Evolutionary conservation across 2,888 invertebrate species (phyloP).

Genomic region (Amphipyra berbera): DNA sequence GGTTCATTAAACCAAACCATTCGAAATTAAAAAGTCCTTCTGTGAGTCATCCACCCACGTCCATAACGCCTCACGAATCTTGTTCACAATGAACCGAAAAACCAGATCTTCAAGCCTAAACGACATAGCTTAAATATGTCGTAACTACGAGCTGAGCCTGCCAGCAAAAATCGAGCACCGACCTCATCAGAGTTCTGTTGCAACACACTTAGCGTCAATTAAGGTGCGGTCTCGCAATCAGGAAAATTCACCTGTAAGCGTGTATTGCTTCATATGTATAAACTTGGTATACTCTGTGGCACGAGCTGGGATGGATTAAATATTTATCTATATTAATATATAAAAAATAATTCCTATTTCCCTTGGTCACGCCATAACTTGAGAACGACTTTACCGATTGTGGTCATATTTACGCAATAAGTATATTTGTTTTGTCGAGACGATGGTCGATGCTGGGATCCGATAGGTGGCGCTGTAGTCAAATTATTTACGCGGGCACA

Average conservation of each 20-base stretch:
- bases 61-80: neutral
- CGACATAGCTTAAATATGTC: slow-evolving; percentile 3
- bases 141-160: slow-evolving; percentile 16
- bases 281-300: slow-evolving; percentile 3
- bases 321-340: no score
- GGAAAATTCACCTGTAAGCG: slow-evolving; percentile 45
- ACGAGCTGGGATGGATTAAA: neutral
- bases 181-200: slow-evolving; percentile 46
- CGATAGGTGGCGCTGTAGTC: no score
- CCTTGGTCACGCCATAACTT: no score
- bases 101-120: slow-evolving; percentile 11
- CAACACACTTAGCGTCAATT: slow-evolving; percentile 52
- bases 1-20: no score
- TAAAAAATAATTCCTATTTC: no score
- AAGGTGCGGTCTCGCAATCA: slow-evolving; percentile 45
- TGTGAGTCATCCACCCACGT: neutral
- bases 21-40: no score
- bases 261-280: slow-evolving; percentile 34
- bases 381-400: no score
- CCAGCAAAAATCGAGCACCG: slow-evolving; percentile 18
- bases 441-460: no score
- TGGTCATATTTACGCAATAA: no score
- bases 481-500: no score
- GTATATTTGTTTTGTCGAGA: no score
- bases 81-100: slow-evolving; percentile 15